A percentile compares a stretch with the other conserved stretches of the same genome.
phyloP scores from a whole-genome alignment of 2,888 invertebrate genomes.

The Stegophylla sp. region DNA sequence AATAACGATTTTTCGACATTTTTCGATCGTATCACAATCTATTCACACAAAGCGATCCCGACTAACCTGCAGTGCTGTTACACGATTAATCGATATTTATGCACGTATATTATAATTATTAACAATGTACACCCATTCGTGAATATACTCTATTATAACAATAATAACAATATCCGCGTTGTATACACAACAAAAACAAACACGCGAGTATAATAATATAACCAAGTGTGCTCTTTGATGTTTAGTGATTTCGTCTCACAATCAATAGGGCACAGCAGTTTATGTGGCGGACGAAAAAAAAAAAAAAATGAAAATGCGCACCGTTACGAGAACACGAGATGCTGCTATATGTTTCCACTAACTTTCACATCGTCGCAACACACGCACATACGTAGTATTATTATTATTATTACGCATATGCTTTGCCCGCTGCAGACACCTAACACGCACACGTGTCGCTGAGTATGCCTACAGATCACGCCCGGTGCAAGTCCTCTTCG shows the following conservation, averaged over 20 bases:
- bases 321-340: constrained; percentile 8
- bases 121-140: neutral
- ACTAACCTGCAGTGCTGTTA: neutral
- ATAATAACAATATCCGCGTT: too few species aligned
- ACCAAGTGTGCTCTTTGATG: too few species aligned
- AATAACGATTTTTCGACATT: neutral
- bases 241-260: neutral
- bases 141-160: too few species aligned
- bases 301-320: neutral
- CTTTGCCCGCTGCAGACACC: constrained; percentile 27
- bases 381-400: neutral
- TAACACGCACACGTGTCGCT: constrained; percentile 39
- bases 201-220: too few species aligned
- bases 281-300: neutral
- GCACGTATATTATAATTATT: neutral
- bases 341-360: neutral
- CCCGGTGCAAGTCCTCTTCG: constrained; percentile 8
- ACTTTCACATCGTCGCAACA: constrained; percentile 14
- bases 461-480: constrained; percentile 45
- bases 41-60: neutral
- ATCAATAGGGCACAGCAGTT: neutral
- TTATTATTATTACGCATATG: neutral
- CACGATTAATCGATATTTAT: neutral
- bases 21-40: neutral
- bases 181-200: too few species aligned